Evolutionary conservation across 2,797 vertebrate genomes (phyloP), one percentile per base, ranked within the genome.

Genomic region (Sebastolobus altivelis): DNA sequence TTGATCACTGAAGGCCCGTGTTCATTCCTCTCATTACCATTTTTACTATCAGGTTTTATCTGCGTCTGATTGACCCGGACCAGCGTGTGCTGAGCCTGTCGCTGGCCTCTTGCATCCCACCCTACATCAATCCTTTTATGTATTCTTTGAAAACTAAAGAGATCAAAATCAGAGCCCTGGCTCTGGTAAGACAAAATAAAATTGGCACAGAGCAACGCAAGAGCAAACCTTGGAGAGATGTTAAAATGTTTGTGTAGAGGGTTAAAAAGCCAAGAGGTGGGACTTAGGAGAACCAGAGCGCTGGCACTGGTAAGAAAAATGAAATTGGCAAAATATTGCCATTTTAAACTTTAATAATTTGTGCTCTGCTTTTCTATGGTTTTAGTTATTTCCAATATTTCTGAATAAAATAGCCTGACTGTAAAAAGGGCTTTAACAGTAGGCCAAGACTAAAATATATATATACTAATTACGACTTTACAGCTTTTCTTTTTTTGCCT

Each of bases 111-210:
- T 94, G 92, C 75, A 37, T 95, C 38, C 92, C 95, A 10, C 95
- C 94, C 35, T 93, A 84, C 14, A 8, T 94, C 35, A 96, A 95
- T 84, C 94, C 94, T 9, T 85, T 95, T 27, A 37, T 95, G 0
- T 95, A 96, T 76, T 94, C 94, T 16, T 58, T 95, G 12, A 94
- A 94, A 91, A 96, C 93, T 3, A 94, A 94, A 84, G 93, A 87
- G 27, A 92, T 95, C 9, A 92, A 79, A 79, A 37, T 10, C 46
- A 87, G 80, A 83, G 81, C 59, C 4, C 14, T 87, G 72, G 65
- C 25, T 3, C 13, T 94, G 4, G 37, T 91, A 4, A 80, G 65
- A 40, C 87, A 77, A 78, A 59, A 52, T 1, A 81, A 72, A 82
- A 59, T 71, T 35, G 20, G 31, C 43, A 67, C 25, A 35, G 1